Conservation (phyloP, 2,797 vertebrate species). For the Peromyscus aztecus region DNA sequence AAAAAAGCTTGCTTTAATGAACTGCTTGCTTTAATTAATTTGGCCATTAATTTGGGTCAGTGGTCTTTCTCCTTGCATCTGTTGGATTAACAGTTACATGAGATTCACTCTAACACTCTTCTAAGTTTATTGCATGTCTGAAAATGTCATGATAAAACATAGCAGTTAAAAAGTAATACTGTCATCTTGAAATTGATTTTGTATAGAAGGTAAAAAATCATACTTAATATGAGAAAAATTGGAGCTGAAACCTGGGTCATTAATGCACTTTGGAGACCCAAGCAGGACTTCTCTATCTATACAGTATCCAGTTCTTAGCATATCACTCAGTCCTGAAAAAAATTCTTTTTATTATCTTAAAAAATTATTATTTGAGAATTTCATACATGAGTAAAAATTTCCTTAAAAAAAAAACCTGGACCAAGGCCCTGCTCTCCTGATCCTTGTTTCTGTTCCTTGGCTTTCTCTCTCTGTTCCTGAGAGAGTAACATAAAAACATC, state of each 20-base stretch:
- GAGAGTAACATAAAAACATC: background rate
- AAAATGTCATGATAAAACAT: slow-evolving; percentile 10
- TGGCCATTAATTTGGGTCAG: background rate
- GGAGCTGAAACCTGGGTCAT: background rate
- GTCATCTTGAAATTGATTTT: slow-evolving; percentile 42
- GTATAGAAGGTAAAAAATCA: background rate
- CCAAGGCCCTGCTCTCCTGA: background rate
- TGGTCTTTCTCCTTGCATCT: background rate
- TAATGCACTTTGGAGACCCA: background rate
- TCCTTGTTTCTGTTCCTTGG: background rate
- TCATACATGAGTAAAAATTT: background rate
- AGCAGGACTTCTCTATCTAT: background rate
- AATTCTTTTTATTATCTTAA: background rate
- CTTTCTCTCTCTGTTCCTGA: background rate
- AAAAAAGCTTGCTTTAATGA: background rate
- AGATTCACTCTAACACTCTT: background rate
- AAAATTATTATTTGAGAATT: background rate
- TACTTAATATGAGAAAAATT: background rate
- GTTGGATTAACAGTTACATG: background rate
- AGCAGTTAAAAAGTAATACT: background rate
- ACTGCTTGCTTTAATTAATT: background rate
- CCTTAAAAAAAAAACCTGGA: background rate
- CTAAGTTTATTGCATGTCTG: background rate
- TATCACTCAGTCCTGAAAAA: background rate
- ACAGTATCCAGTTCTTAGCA: background rate